phyloP scores from a whole-genome alignment of 1,140 invertebrate species.

The Batillaria attramentaria region DNA sequence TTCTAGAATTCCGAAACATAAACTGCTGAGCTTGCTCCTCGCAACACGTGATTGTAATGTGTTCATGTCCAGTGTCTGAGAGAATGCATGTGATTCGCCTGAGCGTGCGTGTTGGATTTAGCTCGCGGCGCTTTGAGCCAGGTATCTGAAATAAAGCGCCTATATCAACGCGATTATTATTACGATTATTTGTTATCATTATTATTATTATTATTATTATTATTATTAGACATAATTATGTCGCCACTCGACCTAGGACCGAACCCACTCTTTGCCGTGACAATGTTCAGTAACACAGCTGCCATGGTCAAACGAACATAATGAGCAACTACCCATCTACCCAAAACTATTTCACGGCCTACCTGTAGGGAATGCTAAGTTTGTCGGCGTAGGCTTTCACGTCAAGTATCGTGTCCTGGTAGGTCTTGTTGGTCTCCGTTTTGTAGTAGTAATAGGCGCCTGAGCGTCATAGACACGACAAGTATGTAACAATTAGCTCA shows the following conservation, averaged over 20 bases:
- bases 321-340: background rate
- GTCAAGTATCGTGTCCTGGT: constrained; percentile 56
- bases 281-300: background rate
- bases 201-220: background rate
- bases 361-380: constrained; percentile 52
- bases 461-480: constrained; percentile 28
- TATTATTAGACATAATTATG: background rate
- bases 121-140: no score
- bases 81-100: no score
- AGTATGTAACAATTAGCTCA: background rate
- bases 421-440: constrained; percentile 52
- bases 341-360: background rate
- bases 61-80: no score
- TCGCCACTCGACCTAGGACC: no score
- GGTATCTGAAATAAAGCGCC: no score
- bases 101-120: no score
- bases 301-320: background rate
- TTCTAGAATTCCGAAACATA: no score
- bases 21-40: no score
- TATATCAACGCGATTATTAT: no score
- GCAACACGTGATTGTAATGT: no score
- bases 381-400: constrained; percentile 35
- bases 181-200: background rate
- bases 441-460: constrained; percentile 62
- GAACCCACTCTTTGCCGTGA: background rate